A percentile compares a stretch with the other conserved stretches of the same genome.
phyloP scores from a whole-genome alignment of 2,797 vertebrate species.

The Melanogrammus aeglefinus region DNA sequence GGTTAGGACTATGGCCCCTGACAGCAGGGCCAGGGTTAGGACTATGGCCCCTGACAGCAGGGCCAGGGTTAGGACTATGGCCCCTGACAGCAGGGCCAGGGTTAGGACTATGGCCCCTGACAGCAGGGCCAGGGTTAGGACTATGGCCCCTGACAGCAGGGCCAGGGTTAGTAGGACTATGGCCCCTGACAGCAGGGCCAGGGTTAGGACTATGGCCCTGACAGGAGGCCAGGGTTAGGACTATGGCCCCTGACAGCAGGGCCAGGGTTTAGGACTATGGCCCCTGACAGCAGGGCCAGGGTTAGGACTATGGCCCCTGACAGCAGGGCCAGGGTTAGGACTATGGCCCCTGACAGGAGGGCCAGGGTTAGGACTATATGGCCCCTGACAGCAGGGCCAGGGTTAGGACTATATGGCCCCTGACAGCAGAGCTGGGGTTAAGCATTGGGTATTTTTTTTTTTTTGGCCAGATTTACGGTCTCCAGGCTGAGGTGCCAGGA shows the following conservation, averaged over 20 bases:
- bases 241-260: neutral
- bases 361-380: neutral
- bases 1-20: slow-evolving; percentile 5
- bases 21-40: neutral
- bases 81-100: neutral
- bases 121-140: neutral
- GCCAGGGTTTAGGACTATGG: neutral
- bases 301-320: neutral
- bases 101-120: neutral
- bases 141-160: neutral
- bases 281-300: neutral
- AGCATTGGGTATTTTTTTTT: slow-evolving; percentile 39
- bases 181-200: neutral
- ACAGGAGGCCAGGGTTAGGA: neutral
- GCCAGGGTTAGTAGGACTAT: too few relatives aligned
- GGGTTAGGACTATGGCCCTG: neutral
- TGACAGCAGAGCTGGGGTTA: slow-evolving; percentile 25
- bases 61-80: neutral
- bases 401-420: neutral
- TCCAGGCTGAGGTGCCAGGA: too few relatives aligned
- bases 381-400: neutral
- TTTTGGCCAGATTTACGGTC: slow-evolving; percentile 55
- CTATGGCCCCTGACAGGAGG: slow-evolving; percentile 3
- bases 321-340: neutral
- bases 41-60: neutral